Base-by-base conservation (phyloP, 2,113 vertebrate genomes). In the Charina bottae region DNA sequence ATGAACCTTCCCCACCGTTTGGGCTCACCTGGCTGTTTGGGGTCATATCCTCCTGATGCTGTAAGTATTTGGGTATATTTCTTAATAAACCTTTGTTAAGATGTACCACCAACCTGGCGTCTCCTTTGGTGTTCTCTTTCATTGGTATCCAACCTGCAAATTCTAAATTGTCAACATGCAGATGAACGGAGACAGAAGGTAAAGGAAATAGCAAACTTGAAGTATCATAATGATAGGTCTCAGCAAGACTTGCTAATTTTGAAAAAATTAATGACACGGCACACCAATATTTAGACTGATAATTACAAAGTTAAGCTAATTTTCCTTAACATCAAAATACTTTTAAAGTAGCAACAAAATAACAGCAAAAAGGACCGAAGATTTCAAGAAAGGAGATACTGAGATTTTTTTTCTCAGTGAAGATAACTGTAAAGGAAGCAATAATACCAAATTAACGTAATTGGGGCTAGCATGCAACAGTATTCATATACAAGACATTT, bases 361-460 rank as follows among this genome's bases (percentile, higher is more conserved):
- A 84, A 83, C 19, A 7, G 9, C 88, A 88, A 64, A 9, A 56
- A 42, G 23, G 46, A 85, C 54, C 19, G 56, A 56, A 33, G 8
- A 19, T n/a, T 55, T 56, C 26, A 85, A 87, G n/a, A 87, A 87
- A 56, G 17, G 26, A 12, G 46, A 42, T 26, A 23, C 10, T 26
- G 17, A 46, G 6, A 8, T 23, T 21, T 42, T 37, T 42, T 83
- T 19, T 9, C 84, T n/a, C 54, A 3, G 4, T 55, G 53, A n/a
- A 55, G 53, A 4, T 84, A 54, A 91, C 88, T 94, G 92, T 95
- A 96, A 94, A 89, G 88, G 86, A 93, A 96, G 94, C 93, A 90
- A 24, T 93, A 94, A 95, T 85, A 92, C 37, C 15, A 12, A 68
- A 53, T 55, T 59, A 90, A 91, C 42, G 4, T 53, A 1, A 42